phyloP scores from a whole-genome alignment of 2,888 invertebrate genomes.

The Sturmia bella region DNA sequence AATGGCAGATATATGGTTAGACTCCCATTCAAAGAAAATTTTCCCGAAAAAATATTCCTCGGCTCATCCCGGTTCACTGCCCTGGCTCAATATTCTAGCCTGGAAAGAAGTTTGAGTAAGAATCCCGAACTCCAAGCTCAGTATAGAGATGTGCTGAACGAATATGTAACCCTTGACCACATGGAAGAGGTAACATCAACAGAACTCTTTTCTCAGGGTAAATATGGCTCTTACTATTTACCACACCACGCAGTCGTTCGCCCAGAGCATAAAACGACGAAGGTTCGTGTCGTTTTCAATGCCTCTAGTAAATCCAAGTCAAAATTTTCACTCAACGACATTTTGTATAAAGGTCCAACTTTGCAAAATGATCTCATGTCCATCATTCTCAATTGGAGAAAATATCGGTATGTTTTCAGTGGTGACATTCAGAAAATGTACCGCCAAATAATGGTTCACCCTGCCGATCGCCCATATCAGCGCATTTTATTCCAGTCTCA shows the following conservation, averaged over 20 bases:
- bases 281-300: conserved; percentile 68
- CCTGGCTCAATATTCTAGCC: conserved; percentile 21
- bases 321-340: conserved; percentile 63
- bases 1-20: conserved; percentile 36
- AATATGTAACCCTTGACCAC: conserved; percentile 47
- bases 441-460: conserved; percentile 60
- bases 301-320: conserved; percentile 58
- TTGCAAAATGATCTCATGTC: conserved; percentile 58
- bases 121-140: background rate
- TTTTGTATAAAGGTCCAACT: conserved; percentile 54
- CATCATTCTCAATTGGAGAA: conserved; percentile 50
- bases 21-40: conserved; percentile 36
- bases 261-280: conserved; percentile 61
- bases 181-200: conserved; percentile 23
- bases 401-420: conserved; percentile 62
- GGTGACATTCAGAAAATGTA: conserved; percentile 70
- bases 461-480: conserved; percentile 58
- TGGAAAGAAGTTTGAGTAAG: conserved; percentile 19
- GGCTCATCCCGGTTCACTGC: conserved; percentile 12
- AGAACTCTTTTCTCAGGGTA: conserved; percentile 39
- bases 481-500: conserved; percentile 60
- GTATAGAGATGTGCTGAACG: conserved; percentile 32
- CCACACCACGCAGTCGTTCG: conserved; percentile 66
- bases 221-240: no score
- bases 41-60: conserved; percentile 20